These are phyloP conservation scores for Xenentodon cancila DNA, from an alignment of 2,797 vertebrate genomes.

Conservation along the genomic window DNA sequence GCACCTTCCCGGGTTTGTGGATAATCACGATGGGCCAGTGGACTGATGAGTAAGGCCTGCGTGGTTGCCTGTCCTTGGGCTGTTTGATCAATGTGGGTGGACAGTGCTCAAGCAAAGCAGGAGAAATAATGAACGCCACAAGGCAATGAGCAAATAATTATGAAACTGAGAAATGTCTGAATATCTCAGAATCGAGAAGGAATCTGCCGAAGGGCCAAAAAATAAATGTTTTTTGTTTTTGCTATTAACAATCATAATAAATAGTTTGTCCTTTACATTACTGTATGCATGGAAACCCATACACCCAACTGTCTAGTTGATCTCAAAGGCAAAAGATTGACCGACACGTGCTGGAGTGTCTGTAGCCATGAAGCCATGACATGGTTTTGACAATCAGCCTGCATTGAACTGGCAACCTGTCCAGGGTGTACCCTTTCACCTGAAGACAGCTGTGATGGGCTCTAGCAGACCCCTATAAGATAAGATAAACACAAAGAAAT, in stretches of 20 bases:
- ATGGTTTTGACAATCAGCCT: too few species aligned
- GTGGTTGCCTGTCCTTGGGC: constrained; percentile 59
- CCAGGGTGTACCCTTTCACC: too few species aligned
- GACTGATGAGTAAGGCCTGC: constrained; percentile 60
- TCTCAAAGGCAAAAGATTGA: background rate
- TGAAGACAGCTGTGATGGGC: too few species aligned
- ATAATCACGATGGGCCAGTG: constrained; percentile 59
- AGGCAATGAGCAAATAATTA: constrained; percentile 53
- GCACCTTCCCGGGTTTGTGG: constrained; percentile 38
- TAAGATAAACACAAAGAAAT: too few species aligned
- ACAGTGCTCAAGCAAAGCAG: constrained; percentile 43
- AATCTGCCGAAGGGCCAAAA: constrained; percentile 4
- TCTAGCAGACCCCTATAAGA: too few species aligned
- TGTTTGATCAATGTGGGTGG: constrained; percentile 70
- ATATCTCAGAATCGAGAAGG: constrained; percentile 30
- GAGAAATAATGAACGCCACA: constrained; percentile 58
- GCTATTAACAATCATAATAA: background rate
- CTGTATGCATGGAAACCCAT: background rate
- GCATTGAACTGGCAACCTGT: too few species aligned
- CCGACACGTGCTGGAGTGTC: background rate
- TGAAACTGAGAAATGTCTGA: constrained; percentile 35
- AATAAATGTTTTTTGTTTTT: constrained; percentile 17
- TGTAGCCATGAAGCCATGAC: background rate
- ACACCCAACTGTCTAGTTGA: background rate
- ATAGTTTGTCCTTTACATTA: background rate